Base-by-base conservation (phyloP, 92 coral and sea anemone genomes). In the Epizoanthus ramosus region DNA sequence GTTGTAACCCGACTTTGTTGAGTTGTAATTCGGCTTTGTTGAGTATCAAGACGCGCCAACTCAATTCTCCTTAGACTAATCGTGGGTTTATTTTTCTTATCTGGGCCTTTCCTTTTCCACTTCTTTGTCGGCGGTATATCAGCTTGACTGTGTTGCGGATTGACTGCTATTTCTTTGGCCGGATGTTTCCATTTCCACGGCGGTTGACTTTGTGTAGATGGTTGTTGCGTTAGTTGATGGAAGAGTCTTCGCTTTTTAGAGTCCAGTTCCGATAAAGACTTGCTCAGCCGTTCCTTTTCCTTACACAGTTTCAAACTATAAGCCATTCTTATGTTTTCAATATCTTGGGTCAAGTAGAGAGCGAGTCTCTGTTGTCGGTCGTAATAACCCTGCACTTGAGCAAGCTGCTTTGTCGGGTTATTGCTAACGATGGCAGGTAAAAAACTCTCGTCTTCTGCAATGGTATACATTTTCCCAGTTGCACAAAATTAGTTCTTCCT, bases 181-280 rank as follows among this genome's bases (percentile, higher is more conserved):
- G 80, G 71, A 66, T 58, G 56, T 39, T 23, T 73, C 70, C 68
- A 63, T 28, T 72, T 64, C 64, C 83, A 61, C 13, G 58, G 10
- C 37, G 58, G 31, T 50, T 72, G 60, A 21, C 15, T 57, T 10
- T 74, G 83, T 63, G 70, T 84, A 58, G 86, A 82, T 24, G 90
- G 89, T 19, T 91, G 90, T 31, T 87, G 87, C 53, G 88, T 81
- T 9, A 97, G 81, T 75, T 97, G 98, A 57, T 93, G 88, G 69
- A 97, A 85, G 2, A 97, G 75, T 60, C 94, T 81, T 37, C 99
- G 84, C 72, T 97, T 97, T 65, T 90, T 84, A 68, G 92, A 90
- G 33, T 97, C 98, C 43, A 97, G 83, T 73, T 97, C 99, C 99
- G 98, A 97, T 83, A 97, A 75, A 2, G 99, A 97, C 84, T 90